A percentile compares a stretch with the other conserved stretches of the same genome.
Evolutionary conservation across 2,113 vertebrate species (phyloP).

Genomic region (Epinephelus cyanopodus): DNA sequence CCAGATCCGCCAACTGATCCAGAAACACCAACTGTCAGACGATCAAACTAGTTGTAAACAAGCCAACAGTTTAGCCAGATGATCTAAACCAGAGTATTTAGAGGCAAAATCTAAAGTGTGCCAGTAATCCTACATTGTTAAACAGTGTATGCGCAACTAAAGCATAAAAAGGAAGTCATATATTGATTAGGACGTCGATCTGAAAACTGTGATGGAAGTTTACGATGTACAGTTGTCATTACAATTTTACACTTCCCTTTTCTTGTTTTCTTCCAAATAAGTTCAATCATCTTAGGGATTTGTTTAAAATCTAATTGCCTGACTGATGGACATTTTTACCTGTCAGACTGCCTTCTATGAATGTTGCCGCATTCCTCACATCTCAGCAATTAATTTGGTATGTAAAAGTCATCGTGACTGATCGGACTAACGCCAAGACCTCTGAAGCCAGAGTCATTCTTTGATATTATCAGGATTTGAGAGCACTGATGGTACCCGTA

Average conservation of each 20-base stretch:
- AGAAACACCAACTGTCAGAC: background rate
- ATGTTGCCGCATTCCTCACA: background rate
- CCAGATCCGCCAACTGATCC: no score
- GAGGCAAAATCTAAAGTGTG: background rate
- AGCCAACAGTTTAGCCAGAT: background rate
- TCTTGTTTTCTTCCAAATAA: background rate
- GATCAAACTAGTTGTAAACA: background rate
- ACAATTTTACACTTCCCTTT: background rate
- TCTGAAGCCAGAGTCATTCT: background rate
- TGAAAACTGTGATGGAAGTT: background rate
- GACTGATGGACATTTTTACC: background rate
- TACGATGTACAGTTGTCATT: background rate
- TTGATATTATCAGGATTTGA: background rate
- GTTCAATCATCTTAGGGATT: background rate
- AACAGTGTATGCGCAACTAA: background rate
- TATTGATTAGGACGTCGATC: background rate
- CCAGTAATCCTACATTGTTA: background rate
- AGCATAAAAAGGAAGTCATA: background rate
- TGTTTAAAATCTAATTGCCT: background rate
- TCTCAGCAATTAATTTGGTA: background rate
- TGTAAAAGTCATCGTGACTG: background rate
- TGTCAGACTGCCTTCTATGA: background rate
- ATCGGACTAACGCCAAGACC: background rate
- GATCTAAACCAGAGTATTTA: background rate
- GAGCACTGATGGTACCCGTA: background rate